Base-by-base conservation (phyloP, 2,888 invertebrate species). In the Masnerella sp. region DNA sequence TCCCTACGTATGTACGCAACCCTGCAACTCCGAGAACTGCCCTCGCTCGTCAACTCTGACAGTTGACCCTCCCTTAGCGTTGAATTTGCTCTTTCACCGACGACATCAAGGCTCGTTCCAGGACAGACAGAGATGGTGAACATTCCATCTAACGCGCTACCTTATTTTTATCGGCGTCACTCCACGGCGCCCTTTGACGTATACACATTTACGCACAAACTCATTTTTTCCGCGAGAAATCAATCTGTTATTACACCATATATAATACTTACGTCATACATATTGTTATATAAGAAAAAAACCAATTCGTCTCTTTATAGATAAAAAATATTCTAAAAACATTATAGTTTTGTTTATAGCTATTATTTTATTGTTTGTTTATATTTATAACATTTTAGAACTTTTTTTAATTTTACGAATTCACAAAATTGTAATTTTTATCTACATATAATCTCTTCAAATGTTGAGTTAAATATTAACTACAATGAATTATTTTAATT, bases 11-110 rank as follows among this genome's bases (percentile, higher is more conserved):
- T 61, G 52, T 58, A 58, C 65, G 38, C 62, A 68, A 69, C 67
- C 73, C 75, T 70, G 51, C 54, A 45, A 40, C 56, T 22, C 43
- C 30, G 36, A 51, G 52, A 52, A 47, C 47, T 67, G 65, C 71
- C 74, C 72, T 75, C 65, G 77, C 79, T 80, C 80, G 78, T 81
- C 84, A 82, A 72, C 76, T 62, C 47, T 83, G 83, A 83, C 83
- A 82, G 82, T 78, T 81, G 83, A 83, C 81, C 83, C 80, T 80
- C 79, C 82, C 80, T 80, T 77, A 75, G 73, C 71, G 78, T 77
- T 76, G 79, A 80, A 80, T 80, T 81, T 77, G 80, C 73, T 67
- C 77, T 78, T 69, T 77, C 80, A 82, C 81, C 81, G 79, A 78
- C 58, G 64, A 75, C 69, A 70, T 75, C 62, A 36, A 47, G 52